A percentile compares a stretch with the other conserved stretches of the same genome.
These are phyloP conservation scores for Ichneumoninae sp. DNA, from an alignment of 2,888 invertebrate species.

Conservation along the genomic window DNA sequence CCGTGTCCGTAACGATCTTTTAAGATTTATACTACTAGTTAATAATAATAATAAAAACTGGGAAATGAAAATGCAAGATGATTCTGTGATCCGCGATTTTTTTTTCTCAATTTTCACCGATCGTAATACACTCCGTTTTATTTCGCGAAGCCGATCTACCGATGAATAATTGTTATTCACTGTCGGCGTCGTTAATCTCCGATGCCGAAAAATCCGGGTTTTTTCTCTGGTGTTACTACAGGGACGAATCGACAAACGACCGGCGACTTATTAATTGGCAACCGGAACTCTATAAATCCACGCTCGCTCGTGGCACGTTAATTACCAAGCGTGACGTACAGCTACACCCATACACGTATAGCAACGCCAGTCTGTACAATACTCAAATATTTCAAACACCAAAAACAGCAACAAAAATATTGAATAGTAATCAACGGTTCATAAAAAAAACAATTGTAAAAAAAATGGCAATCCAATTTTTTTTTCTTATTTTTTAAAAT, in stretches of 20 bases:
- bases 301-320: constrained; percentile 17
- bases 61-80: background rate
- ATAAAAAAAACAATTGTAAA: background rate
- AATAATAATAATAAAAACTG: background rate
- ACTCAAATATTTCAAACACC: background rate
- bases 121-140: background rate
- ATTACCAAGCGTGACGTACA: background rate
- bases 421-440: background rate
- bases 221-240: constrained; percentile 8
- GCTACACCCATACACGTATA: background rate
- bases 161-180: constrained; percentile 26
- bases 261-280: constrained; percentile 18
- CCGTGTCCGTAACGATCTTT: constrained; percentile 4
- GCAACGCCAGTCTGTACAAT: background rate
- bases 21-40: background rate
- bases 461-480: background rate
- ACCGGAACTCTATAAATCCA: constrained; percentile 19
- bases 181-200: constrained; percentile 27
- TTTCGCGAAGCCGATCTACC: background rate
- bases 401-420: background rate
- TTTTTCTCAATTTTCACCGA: constrained; percentile 2
- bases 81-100: background rate
- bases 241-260: background rate
- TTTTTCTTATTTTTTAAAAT: background rate
- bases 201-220: constrained; percentile 9